phyloP scores from a whole-genome alignment of 2,888 invertebrate species.

The Ochlodes sylvanus region DNA sequence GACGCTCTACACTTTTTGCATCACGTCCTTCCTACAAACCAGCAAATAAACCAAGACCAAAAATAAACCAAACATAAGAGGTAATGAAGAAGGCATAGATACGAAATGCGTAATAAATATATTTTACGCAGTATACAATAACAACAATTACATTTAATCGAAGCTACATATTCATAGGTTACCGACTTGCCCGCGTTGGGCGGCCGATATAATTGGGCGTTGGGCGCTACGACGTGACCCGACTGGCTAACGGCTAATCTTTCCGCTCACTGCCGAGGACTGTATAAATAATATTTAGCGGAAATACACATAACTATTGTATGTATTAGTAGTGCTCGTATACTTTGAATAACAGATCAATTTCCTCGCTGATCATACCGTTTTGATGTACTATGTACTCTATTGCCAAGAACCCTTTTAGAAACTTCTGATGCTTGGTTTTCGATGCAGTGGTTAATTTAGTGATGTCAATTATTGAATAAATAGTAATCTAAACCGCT shows the following conservation, averaged over 20 bases:
- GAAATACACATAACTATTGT: neutral
- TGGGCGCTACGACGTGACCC: slow-evolving; percentile 79
- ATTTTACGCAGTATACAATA: neutral
- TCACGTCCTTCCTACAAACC: too few species aligned
- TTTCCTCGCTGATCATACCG: neutral
- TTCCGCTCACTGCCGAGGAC: slow-evolving; percentile 56
- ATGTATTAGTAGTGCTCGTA: neutral
- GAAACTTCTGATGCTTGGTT: too few species aligned
- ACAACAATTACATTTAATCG: neutral
- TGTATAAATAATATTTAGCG: slow-evolving; percentile 44
- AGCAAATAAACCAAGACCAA: too few species aligned
- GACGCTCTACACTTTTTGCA: too few species aligned
- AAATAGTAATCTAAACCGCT: too few species aligned
- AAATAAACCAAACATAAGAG: too few species aligned
- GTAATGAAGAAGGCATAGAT: too few species aligned
- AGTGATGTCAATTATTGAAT: too few species aligned
- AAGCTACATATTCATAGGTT: slow-evolving; percentile 2
- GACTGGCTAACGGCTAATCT: slow-evolving; percentile 77
- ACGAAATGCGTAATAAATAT: neutral
- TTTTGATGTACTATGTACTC: too few species aligned
- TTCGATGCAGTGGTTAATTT: too few species aligned
- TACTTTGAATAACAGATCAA: neutral
- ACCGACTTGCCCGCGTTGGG: slow-evolving; percentile 43
- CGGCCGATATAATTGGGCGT: slow-evolving; percentile 73
- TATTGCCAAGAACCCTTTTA: too few species aligned